phyloP scores from a whole-genome alignment of 2,888 invertebrate species.

The Lypha dubia region DNA sequence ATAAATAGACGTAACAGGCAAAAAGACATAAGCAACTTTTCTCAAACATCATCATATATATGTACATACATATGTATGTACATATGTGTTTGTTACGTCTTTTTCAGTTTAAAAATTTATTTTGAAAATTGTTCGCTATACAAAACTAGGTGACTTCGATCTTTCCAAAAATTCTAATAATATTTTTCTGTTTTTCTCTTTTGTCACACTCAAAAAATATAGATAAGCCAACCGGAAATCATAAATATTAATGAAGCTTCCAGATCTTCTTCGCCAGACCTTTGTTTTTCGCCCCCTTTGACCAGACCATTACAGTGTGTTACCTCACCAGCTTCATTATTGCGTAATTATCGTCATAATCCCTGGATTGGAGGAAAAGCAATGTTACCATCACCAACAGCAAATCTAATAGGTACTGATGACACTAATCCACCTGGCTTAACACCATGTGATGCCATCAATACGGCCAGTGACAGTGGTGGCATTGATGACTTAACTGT shows the following conservation, averaged over 20 bases:
- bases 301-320: conserved; percentile 75
- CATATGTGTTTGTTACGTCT: no score
- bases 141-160: not conserved
- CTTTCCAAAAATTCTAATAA: conserved; percentile 35
- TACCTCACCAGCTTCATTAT: conserved; percentile 75
- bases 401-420: conserved; percentile 73
- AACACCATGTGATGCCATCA: conserved; percentile 77
- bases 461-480: conserved; percentile 80
- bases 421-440: conserved; percentile 78
- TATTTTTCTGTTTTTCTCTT: conserved; percentile 45
- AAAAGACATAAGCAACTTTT: no score
- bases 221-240: conserved; percentile 74
- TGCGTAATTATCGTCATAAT: conserved; percentile 80
- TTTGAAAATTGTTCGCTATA: conserved; percentile 29
- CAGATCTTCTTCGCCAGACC: conserved; percentile 50
- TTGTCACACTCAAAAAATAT: conserved; percentile 19
- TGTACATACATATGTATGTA: no score
- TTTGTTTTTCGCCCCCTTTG: conserved; percentile 61
- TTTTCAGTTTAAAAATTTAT: no score
- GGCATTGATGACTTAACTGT: conserved; percentile 80
- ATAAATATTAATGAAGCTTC: conserved; percentile 74
- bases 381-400: conserved; percentile 76
- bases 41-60: no score
- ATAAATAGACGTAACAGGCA: no score
- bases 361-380: conserved; percentile 81